Evolutionary conservation across 2,797 vertebrate genomes (phyloP).

Genomic region (Mormyrops boulengeri): DNA sequence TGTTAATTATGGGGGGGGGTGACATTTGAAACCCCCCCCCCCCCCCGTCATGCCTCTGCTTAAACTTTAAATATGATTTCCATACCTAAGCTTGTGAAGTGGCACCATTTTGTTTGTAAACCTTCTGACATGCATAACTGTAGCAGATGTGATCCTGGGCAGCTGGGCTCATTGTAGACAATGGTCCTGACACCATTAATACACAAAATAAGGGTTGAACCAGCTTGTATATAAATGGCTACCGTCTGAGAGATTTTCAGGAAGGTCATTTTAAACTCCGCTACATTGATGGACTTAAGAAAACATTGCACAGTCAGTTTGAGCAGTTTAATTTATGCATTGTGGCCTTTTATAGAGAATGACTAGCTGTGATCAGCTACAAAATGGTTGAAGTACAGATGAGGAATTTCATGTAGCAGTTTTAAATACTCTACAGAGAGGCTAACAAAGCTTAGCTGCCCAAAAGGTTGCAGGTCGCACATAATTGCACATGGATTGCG

Average conservation of each 20-base stretch:
- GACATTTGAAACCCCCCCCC: not conserved
- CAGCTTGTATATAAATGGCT: not conserved
- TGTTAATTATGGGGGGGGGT: not conserved
- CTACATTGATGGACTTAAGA: not conserved
- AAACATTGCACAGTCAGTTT: not conserved
- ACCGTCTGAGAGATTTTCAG: not conserved
- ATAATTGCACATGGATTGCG: not conserved
- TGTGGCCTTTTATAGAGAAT: not conserved
- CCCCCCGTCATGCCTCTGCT: not conserved
- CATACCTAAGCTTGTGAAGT: not conserved
- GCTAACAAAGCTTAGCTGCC: not conserved
- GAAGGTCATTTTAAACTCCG: not conserved
- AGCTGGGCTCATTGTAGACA: not conserved
- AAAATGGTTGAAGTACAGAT: not conserved
- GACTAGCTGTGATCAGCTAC: not conserved
- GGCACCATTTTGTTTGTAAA: not conserved
- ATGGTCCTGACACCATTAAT: not conserved
- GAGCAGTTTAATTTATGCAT: not conserved
- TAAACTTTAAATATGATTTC: not conserved
- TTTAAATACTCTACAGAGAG: not conserved
- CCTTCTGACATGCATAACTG: not conserved
- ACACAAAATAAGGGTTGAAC: not conserved
- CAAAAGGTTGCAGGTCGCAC: not conserved
- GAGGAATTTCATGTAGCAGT: not conserved
- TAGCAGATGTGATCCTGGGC: not conserved